These are phyloP conservation scores for Clytia hemisphaerica DNA, from an alignment of 30 jellyfish, hydroid and myxozoan genomes.

Conservation along the genomic window DNA sequence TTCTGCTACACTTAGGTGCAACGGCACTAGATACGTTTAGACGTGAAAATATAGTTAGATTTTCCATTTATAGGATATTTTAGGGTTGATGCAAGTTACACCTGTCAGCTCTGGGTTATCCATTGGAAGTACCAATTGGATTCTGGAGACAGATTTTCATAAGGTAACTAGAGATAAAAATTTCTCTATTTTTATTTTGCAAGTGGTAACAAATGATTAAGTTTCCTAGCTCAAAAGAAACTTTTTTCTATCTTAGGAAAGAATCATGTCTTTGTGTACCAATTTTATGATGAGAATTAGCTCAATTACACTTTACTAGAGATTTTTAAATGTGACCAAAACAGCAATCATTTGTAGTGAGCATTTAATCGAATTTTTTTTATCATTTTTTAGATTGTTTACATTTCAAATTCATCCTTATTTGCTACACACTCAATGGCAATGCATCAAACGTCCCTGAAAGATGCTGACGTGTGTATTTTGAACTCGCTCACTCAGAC, in stretches of 20 bases:
- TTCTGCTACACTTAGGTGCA: too few species aligned
- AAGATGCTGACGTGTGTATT: constrained; percentile 73
- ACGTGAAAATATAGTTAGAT: background rate
- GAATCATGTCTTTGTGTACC: too few species aligned
- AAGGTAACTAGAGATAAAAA: constrained; percentile 43
- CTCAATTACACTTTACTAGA: too few species aligned
- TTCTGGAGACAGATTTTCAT: constrained; percentile 62
- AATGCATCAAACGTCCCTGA: constrained; percentile 65
- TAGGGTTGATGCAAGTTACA: constrained; percentile 71
- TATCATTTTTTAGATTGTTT: constrained; percentile 59
- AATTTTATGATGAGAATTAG: too few species aligned
- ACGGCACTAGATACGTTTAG: too few species aligned
- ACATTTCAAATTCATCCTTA: constrained; percentile 78
- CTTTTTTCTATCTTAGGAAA: too few species aligned
- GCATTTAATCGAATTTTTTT: too few species aligned
- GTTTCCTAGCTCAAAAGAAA: too few species aligned
- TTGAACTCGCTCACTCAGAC: constrained; percentile 79
- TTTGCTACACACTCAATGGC: constrained; percentile 94
- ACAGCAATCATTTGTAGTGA: too few species aligned
- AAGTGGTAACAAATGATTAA: too few species aligned
- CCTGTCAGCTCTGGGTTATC: constrained; percentile 95
- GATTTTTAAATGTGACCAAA: too few species aligned
- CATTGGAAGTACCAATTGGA: constrained; percentile 95
- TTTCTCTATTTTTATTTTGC: background rate
- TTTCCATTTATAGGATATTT: constrained; percentile 55